These are phyloP conservation scores for Gallinago stenura DNA, from an alignment of 2,797 vertebrate species.

Conservation along the genomic window DNA sequence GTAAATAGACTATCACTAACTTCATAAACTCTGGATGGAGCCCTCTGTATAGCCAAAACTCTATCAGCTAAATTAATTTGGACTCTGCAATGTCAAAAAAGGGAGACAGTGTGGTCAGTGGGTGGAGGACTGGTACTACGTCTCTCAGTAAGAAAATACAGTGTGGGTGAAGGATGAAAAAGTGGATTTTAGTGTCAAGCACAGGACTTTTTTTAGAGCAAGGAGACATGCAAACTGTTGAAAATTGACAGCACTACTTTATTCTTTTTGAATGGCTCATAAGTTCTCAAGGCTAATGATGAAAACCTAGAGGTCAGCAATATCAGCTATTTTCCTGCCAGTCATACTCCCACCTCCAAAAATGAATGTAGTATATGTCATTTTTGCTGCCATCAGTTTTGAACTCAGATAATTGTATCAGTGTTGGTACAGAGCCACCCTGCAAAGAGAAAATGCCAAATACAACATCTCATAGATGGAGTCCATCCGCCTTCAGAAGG, in stretches of 20 bases:
- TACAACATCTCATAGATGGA: neutral
- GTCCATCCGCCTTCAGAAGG: neutral
- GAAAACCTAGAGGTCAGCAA: constrained; percentile 33
- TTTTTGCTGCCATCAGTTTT: neutral
- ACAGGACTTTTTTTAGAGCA: neutral
- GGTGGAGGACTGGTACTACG: neutral
- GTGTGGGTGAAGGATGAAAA: neutral
- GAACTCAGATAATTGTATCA: constrained; percentile 24
- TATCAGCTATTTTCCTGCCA: constrained; percentile 41
- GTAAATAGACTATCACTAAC: neutral
- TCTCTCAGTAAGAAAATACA: neutral
- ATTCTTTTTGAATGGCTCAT: neutral
- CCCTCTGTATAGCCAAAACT: neutral
- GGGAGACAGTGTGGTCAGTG: neutral
- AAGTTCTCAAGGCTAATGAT: neutral
- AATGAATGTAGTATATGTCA: neutral
- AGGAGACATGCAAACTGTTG: neutral
- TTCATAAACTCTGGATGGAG: neutral
- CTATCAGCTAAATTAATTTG: neutral
- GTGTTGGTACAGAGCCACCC: neutral
- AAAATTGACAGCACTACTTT: neutral
- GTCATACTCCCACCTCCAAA: constrained; percentile 21
- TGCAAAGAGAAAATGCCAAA: constrained; percentile 40
- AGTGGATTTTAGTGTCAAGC: constrained; percentile 23
- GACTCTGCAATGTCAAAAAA: neutral